These are phyloP conservation scores for Tinea trinotella DNA, from an alignment of 2,888 invertebrate genomes.

Conservation along the genomic window DNA sequence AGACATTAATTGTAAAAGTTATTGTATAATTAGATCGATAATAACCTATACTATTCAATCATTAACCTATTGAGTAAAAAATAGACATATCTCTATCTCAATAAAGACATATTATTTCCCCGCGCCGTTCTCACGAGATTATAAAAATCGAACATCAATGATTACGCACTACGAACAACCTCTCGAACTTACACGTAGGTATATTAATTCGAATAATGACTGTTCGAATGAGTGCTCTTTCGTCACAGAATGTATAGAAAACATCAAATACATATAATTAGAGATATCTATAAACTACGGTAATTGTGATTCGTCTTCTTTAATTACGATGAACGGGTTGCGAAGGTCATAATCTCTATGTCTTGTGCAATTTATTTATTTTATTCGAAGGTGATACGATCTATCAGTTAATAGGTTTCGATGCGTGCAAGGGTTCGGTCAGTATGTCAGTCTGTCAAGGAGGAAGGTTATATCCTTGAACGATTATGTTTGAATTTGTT, in stretches of 20 bases:
- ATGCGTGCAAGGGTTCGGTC: conserved; percentile 19
- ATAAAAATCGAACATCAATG: conserved; percentile 58
- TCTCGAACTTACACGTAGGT: conserved; percentile 68
- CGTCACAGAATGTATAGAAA: conserved; percentile 67
- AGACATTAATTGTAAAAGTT: no score
- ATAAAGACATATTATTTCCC: conserved; percentile 57
- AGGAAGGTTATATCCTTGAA: conserved; percentile 20
- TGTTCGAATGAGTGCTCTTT: conserved; percentile 56
- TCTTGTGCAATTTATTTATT: conserved; percentile 41
- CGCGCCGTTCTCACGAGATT: conserved; percentile 57
- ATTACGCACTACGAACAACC: conserved; percentile 47
- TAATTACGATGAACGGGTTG: conserved; percentile 60
- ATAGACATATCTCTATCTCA: conserved; percentile 22
- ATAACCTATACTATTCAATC: not conserved
- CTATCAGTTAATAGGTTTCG: conserved; percentile 20
- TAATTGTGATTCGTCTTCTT: conserved; percentile 65
- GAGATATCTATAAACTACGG: conserved; percentile 66
- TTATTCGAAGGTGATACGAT: conserved; percentile 30
- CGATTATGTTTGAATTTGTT: not conserved
- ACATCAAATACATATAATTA: conserved; percentile 70
- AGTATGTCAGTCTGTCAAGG: conserved; percentile 26
- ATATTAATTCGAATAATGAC: conserved; percentile 71
- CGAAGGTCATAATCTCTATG: conserved; percentile 34
- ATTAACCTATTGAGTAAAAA: conserved; percentile 32
- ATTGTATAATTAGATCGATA: not conserved